Percentiles rank a stretch among this genome's conserved stretches.
phyloP scores from a whole-genome alignment of 2,888 invertebrate species.

The Phengaris arion region DNA sequence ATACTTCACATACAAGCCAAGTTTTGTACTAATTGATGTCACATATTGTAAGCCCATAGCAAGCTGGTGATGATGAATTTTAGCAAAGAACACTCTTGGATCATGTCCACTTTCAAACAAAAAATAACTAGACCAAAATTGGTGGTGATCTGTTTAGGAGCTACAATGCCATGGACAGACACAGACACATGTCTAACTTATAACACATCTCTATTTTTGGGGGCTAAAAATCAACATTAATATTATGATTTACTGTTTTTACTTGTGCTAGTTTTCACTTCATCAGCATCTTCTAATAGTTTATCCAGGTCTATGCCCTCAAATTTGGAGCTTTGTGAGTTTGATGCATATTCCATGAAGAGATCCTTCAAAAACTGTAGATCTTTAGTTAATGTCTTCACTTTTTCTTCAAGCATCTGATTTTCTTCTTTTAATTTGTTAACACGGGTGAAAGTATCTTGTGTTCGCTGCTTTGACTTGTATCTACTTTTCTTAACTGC shows the following conservation, averaged over 20 bases:
- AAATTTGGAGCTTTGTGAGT: conserved; percentile 74
- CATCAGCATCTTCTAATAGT: conserved; percentile 76
- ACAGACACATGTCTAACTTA: too few species aligned
- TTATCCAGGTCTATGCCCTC: conserved; percentile 79
- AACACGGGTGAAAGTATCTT: conserved; percentile 87
- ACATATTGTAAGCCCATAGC: too few species aligned
- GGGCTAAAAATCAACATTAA: not conserved
- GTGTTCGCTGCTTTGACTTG: conserved; percentile 87
- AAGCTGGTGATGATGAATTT: too few species aligned
- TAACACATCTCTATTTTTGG: too few species aligned
- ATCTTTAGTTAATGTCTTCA: conserved; percentile 89
- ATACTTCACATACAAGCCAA: not conserved
- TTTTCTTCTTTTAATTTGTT: conserved; percentile 88
- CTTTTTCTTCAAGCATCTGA: conserved; percentile 88
- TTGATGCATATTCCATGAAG: conserved; percentile 89
- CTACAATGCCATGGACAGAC: too few species aligned
- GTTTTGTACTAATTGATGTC: not conserved
- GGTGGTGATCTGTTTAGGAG: too few species aligned
- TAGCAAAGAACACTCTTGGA: too few species aligned
- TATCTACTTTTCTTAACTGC: conserved; percentile 91
- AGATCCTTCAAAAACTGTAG: conserved; percentile 89
- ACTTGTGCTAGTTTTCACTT: conserved; percentile 50
- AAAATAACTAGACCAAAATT: too few species aligned
- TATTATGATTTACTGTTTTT: conserved; percentile 44
- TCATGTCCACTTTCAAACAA: too few species aligned